A percentile compares a stretch with the other conserved stretches of the same genome.
These are phyloP conservation scores for Maniola jurtina DNA, from an alignment of 1,140 invertebrate species.

Conservation along the genomic window DNA sequence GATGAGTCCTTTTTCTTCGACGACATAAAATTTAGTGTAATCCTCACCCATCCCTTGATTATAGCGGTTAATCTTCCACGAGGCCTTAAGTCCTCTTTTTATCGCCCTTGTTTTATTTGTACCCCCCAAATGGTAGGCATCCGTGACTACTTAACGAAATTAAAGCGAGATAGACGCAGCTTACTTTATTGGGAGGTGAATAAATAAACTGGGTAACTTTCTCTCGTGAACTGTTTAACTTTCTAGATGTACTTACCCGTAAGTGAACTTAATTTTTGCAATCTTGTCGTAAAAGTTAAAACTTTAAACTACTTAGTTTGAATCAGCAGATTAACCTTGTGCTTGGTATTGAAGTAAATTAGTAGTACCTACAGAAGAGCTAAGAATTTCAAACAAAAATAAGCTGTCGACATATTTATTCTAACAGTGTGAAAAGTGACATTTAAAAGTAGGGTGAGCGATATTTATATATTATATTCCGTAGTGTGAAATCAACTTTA, in stretches of 20 bases:
- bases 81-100: slow-evolving; percentile 46
- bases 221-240: not conserved
- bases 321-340: no score
- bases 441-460: no score
- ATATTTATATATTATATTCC: no score
- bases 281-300: no score
- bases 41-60: slow-evolving; percentile 68
- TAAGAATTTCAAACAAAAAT: no score
- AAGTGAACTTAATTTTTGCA: not conserved
- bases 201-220: slow-evolving; percentile 9
- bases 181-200: slow-evolving; percentile 21
- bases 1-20: slow-evolving; percentile 49
- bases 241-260: not conserved
- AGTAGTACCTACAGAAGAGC: no score
- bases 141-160: slow-evolving; percentile 67
- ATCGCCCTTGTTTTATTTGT: slow-evolving; percentile 60
- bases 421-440: no score
- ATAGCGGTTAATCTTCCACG: slow-evolving; percentile 65
- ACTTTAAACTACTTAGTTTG: no score
- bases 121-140: slow-evolving; percentile 59
- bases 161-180: slow-evolving; percentile 45
- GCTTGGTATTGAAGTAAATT: no score
- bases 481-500: no score
- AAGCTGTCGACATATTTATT: no score
- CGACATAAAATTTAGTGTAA: slow-evolving; percentile 70